Evolutionary conservation across 1,140 invertebrate species (phyloP).

Genomic region (Bombus difficillimus): DNA sequence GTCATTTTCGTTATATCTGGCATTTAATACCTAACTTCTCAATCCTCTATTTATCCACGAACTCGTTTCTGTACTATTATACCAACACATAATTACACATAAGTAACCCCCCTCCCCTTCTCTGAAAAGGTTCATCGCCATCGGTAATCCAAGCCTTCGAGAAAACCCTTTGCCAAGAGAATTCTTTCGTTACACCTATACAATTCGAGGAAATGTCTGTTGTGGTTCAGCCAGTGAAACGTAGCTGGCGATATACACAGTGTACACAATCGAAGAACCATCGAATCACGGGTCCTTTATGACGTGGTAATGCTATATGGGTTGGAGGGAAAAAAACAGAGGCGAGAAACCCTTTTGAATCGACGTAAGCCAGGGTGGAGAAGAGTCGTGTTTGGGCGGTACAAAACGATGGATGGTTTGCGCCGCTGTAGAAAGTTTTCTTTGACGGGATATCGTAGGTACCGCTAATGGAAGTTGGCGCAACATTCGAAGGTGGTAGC

Average conservation of each 20-base stretch:
- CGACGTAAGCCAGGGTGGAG: conserved; percentile 4
- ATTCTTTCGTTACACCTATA: conserved; percentile 42
- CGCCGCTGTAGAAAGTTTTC: conserved; percentile 60
- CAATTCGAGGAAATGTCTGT: neutral
- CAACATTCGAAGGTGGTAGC: conserved; percentile 78
- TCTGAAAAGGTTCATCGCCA: conserved; percentile 23
- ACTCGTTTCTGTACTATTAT: neutral
- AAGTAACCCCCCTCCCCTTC: neutral
- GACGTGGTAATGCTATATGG: conserved; percentile 10
- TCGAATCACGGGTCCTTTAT: conserved; percentile 32
- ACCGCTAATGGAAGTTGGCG: conserved; percentile 74
- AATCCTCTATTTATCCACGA: neutral
- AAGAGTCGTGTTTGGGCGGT: conserved; percentile 55
- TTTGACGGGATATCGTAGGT: conserved; percentile 72
- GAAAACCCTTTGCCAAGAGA: conserved; percentile 57
- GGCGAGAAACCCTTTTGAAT: conserved; percentile 62
- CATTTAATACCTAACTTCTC: neutral
- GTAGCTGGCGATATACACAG: neutral
- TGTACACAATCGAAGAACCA: neutral
- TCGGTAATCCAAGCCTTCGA: conserved; percentile 31
- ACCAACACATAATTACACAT: neutral
- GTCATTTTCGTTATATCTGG: too few relatives aligned
- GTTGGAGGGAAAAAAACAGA: conserved; percentile 8
- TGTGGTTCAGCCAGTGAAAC: neutral
- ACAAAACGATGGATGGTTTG: conserved; percentile 26